Conservation (phyloP, 2,888 invertebrate genomes). For the Blera fallax region DNA sequence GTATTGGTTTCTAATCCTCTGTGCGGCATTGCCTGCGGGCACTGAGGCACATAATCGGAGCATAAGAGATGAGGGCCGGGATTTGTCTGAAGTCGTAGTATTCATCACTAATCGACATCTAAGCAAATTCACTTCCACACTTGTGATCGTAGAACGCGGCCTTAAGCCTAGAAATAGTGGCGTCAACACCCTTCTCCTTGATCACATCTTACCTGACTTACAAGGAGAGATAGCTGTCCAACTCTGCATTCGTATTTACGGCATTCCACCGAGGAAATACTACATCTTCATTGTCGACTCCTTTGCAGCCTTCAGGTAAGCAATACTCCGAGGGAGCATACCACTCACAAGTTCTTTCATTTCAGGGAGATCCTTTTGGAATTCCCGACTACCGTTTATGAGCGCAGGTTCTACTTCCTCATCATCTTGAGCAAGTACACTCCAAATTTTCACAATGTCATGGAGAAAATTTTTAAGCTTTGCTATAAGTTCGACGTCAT, state of each 20-base stretch:
- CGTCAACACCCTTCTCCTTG: slow-evolving; percentile 63
- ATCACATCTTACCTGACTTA: slow-evolving; percentile 71
- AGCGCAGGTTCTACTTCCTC: slow-evolving; percentile 76
- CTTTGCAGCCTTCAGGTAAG: slow-evolving; percentile 75
- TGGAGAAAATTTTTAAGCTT: slow-evolving; percentile 74
- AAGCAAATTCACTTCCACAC: neutral
- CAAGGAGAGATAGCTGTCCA: slow-evolving; percentile 71
- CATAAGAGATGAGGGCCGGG: neutral
- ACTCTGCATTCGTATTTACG: slow-evolving; percentile 61
- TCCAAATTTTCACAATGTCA: neutral
- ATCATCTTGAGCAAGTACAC: slow-evolving; percentile 74
- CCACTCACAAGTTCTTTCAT: neutral
- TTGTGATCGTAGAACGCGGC: slow-evolving; percentile 13
- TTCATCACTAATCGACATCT: slow-evolving; percentile 6
- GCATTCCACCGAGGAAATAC: slow-evolving; percentile 73
- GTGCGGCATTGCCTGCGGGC: neutral
- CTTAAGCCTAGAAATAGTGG: neutral
- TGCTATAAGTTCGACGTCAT: slow-evolving; percentile 74
- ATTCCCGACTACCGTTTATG: slow-evolving; percentile 72
- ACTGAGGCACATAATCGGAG: neutral
- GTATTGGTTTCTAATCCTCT: neutral
- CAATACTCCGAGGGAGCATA: neutral
- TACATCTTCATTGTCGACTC: slow-evolving; percentile 77
- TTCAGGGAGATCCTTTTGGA: slow-evolving; percentile 70
- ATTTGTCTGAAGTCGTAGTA: neutral